Base-by-base conservation (phyloP, 2,113 vertebrate genomes). In the Chaenocephalus aceratus region DNA sequence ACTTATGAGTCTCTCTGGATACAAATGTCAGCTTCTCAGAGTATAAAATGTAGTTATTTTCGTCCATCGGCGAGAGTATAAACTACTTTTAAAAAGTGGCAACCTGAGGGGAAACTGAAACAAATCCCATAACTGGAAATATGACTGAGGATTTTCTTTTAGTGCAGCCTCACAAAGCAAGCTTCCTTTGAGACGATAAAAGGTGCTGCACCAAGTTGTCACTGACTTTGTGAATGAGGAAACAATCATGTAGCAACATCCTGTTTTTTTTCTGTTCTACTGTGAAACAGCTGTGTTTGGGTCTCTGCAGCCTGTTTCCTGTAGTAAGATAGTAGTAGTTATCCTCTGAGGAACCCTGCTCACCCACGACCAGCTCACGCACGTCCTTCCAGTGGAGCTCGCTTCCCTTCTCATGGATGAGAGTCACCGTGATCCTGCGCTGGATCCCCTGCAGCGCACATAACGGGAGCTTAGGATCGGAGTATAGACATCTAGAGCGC, bases 311-410 rank as follows among this genome's bases (percentile, higher is more conserved):
- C 36, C 15, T 72, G 23, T 34, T 52, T 26, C 12, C 11, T 2
- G 44, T 15, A 63, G 0, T 3, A 18, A 57, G 49, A 6, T 12
- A 48, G 6, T 36, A 59, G 34, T 36, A 57, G 13, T 23, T 12
- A 52, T 23, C 7, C 30, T 21, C 14, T 34, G 70, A 53, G 36
- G 13, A 21, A 48, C 48, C 16, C 54, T 6, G 94, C 98, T 97
- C 91, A 99, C 98, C 98, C 15, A 99, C 98, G 26, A 99, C 98
- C 90, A 99, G 94, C 88, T 99, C 98, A 0, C 98, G 93, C 1
- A 99, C 98, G 2, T 99, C 98, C 34, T 99, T 99, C 98, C 98
- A 99, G 83, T 99, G 97, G 36, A 99, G 94, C 84, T 99, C 98
- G 0, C 96, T 98, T 46, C 98, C 98, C 86, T 97, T 99, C 94